Evolutionary conservation across 2,797 vertebrate species (phyloP), one percentile per base, ranked within the genome.

Genomic region (Poecile montanus): DNA sequence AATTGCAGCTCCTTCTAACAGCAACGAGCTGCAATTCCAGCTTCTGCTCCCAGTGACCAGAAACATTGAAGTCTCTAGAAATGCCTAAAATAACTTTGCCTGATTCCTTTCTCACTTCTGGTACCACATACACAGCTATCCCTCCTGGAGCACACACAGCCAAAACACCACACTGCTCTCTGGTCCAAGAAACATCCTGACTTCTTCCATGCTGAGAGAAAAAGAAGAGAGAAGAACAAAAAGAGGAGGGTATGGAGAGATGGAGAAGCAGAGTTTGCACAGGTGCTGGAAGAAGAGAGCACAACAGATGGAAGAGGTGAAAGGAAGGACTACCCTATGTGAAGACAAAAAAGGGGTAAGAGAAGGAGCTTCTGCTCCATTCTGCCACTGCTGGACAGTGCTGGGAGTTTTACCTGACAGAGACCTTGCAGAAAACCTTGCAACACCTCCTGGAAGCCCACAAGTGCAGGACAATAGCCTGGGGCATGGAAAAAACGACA

Each of bases 91-190:
- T 25, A 48, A 51, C n/a, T 22, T 20, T 40, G 8, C 32, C 23
- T 82, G 32, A 40, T 62, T 56, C 30, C 21, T 71, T 73, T 79
- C 60, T 79, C 42, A 63, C 13, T 16, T 26, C 44, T 36, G 47
- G n/a, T 14, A 82, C 44, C 51, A 51, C 6, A 21, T 4, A 32
- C 16, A 6, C 2, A 77, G 29, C 50, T 72, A 17, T 16, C 11
- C 2, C 15, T 65, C 53, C 65, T 8, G 22, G 9, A 57, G 68
- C 8, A 23, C 0, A 0, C 16, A 40, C 10, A 85, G 12, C 7
- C 34, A 78, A 78, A 68, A 54, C 38, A 68, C 27, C 38, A 27
- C 3, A 6, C 23, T 67, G 36, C 40, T 57, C 29, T 27, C 57
- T 68, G 27, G 19, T 17, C 19, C 44, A 36, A 68, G 61, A 74